Evolutionary conservation across 2,797 vertebrate species (phyloP).

Genomic region (Pseudochaenichthys georgianus): DNA sequence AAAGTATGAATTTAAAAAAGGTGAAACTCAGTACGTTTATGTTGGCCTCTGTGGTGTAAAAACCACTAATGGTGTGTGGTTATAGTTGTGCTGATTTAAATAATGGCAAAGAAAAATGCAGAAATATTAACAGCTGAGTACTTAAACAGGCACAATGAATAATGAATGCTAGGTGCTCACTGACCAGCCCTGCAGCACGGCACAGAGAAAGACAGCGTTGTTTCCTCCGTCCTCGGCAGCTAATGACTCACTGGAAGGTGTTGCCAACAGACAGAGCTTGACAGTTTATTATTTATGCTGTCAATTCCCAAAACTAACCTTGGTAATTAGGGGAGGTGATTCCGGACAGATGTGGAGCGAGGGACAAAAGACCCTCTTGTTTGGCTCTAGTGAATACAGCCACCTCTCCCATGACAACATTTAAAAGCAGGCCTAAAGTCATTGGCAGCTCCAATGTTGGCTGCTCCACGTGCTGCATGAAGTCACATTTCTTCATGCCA

Average conservation of each 20-base stretch:
- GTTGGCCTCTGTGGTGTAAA: slow-evolving; percentile 10
- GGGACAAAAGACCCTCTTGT: slow-evolving; percentile 79
- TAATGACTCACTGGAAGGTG: slow-evolving; percentile 78
- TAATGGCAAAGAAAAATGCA: slow-evolving; percentile 8
- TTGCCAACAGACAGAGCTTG: slow-evolving; percentile 78
- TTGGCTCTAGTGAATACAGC: slow-evolving; percentile 54
- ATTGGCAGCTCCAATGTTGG: slow-evolving; percentile 31
- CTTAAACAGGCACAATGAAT: slow-evolving; percentile 14
- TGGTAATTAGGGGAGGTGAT: slow-evolving; percentile 79
- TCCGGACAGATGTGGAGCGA: slow-evolving; percentile 79
- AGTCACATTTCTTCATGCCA: slow-evolving; percentile 49
- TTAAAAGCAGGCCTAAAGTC: slow-evolving; percentile 45
- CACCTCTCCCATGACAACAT: slow-evolving; percentile 73
- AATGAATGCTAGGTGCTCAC: slow-evolving; percentile 17
- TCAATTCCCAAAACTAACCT: slow-evolving; percentile 80
- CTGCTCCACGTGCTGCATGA: slow-evolving; percentile 37
- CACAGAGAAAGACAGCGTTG: slow-evolving; percentile 57
- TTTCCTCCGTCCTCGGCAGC: slow-evolving; percentile 59
- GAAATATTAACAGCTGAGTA: neutral
- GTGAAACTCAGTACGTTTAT: neutral
- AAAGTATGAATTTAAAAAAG: neutral
- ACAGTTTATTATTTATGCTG: slow-evolving; percentile 85
- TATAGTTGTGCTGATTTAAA: neutral
- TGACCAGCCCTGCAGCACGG: slow-evolving; percentile 29
- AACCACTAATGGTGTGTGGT: neutral